These are phyloP conservation scores for Euschistus heros DNA, from an alignment of 1,140 invertebrate genomes.

Conservation along the genomic window DNA sequence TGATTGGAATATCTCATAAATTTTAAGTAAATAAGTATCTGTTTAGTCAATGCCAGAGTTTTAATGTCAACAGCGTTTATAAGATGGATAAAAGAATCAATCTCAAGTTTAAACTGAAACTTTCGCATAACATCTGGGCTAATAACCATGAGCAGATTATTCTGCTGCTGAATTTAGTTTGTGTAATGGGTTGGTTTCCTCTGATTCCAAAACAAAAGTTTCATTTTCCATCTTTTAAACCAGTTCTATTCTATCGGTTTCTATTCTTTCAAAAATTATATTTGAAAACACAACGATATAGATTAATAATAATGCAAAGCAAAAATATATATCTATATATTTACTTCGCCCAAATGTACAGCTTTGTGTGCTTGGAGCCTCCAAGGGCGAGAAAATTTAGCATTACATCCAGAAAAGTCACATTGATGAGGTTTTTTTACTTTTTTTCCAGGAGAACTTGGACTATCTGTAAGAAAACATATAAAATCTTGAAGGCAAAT, in stretches of 20 bases:
- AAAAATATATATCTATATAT: conserved; percentile 4
- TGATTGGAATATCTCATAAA: too few species aligned
- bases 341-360: conserved; percentile 38
- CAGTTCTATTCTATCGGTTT: background rate
- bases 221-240: background rate
- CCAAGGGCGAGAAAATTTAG: conserved; percentile 38
- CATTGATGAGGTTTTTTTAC: conserved; percentile 30
- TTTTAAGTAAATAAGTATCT: too few species aligned
- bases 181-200: too few species aligned
- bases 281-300: background rate
- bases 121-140: too few species aligned
- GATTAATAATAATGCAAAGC: background rate
- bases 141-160: too few species aligned
- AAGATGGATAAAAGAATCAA: too few species aligned
- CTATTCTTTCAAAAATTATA: background rate
- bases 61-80: too few species aligned
- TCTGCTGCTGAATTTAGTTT: too few species aligned
- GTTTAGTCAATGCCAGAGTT: too few species aligned
- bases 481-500: too few species aligned
- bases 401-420: conserved; percentile 34
- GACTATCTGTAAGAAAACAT: too few species aligned
- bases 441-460: background rate
- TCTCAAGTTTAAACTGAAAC: too few species aligned
- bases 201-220: background rate
- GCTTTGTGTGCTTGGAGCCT: conserved; percentile 37